Evolutionary conservation across 2,113 vertebrate species (phyloP).

Genomic region (Phasianus colchicus): DNA sequence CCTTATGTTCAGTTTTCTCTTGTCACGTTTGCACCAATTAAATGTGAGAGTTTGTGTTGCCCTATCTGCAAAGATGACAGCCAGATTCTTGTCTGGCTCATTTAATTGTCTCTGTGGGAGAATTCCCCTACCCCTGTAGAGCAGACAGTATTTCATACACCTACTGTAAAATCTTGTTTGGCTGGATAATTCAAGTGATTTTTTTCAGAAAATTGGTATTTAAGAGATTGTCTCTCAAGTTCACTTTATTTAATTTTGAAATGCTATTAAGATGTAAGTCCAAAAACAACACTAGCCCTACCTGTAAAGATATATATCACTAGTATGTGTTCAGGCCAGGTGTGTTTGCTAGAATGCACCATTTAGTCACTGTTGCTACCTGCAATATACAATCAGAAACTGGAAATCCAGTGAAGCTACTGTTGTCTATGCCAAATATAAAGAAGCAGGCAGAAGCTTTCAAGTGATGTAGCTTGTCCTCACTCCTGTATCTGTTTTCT

Average conservation of each 20-base stretch:
- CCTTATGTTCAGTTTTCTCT: slow-evolving; percentile 70
- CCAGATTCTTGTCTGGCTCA: slow-evolving; percentile 51
- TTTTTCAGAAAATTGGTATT: background rate
- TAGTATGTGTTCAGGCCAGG: background rate
- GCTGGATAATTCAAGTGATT: background rate
- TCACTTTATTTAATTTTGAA: background rate
- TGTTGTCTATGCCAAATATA: background rate
- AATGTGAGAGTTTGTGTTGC: slow-evolving; percentile 70
- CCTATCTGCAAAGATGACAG: slow-evolving; percentile 66
- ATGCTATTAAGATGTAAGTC: background rate
- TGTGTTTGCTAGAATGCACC: background rate
- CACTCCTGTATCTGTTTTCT: background rate
- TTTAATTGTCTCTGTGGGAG: slow-evolving; percentile 60
- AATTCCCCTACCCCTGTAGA: background rate
- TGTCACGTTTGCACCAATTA: slow-evolving; percentile 70
- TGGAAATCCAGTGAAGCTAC: background rate
- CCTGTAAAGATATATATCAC: background rate
- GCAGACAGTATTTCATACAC: slow-evolving; percentile 9
- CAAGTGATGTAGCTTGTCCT: background rate
- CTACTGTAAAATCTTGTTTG: background rate
- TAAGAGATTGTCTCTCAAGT: background rate
- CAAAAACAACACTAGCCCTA: background rate
- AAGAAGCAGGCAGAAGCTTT: background rate
- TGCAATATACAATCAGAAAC: background rate
- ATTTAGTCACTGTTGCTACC: background rate